These are phyloP conservation scores for Ctenochaetus hawaiiensis DNA, from an alignment of 2,797 vertebrate species.

Conservation along the genomic window DNA sequence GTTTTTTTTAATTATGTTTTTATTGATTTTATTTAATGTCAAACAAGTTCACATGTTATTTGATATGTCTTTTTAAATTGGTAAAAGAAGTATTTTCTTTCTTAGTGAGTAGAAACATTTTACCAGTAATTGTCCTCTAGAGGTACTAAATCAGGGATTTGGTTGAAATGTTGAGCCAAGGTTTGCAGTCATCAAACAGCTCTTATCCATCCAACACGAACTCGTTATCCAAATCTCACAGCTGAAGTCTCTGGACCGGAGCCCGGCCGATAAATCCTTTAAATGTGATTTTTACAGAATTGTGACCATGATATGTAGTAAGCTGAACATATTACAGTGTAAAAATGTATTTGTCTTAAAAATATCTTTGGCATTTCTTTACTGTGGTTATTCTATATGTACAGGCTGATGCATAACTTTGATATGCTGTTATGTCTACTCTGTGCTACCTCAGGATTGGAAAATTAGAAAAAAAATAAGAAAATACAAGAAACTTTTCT, in stretches of 20 bases:
- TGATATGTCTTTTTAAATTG: background rate
- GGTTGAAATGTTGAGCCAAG: conserved; percentile 20
- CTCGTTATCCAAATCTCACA: conserved; percentile 35
- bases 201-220: conserved; percentile 31
- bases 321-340: too few relatives aligned
- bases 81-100: conserved; percentile 8
- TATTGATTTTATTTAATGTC: background rate
- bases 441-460: background rate
- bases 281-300: background rate
- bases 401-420: background rate
- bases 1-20: too few relatives aligned
- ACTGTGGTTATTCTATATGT: background rate
- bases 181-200: conserved; percentile 29
- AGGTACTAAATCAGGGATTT: conserved; percentile 27
- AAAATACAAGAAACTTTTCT: too few relatives aligned
- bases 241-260: conserved; percentile 16
- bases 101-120: background rate
- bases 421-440: background rate
- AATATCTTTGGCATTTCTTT: background rate
- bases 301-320: too few relatives aligned
- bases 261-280: background rate
- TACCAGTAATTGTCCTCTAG: background rate
- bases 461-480: background rate
- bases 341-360: background rate
- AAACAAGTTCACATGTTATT: background rate